Percentiles rank a stretch among this genome's conserved stretches.
Evolutionary conservation across 2,888 invertebrate species (phyloP).

Genomic region (Tachina lurida): DNA sequence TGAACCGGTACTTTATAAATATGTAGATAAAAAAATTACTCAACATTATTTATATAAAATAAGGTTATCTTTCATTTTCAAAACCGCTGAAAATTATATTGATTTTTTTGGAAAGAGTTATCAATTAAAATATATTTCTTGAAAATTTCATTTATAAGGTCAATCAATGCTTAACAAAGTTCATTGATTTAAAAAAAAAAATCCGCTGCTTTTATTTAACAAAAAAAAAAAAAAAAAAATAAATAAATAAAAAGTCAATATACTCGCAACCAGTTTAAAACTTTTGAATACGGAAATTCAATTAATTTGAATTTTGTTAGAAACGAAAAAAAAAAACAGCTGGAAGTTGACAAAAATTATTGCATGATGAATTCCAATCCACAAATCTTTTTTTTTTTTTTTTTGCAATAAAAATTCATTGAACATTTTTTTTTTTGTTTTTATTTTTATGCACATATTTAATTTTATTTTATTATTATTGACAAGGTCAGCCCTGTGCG

Average conservation of each 20-base stretch:
- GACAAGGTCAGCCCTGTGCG: constrained; percentile 42
- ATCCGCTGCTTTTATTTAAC: not conserved
- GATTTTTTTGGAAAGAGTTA: not conserved
- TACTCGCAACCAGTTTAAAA: not conserved
- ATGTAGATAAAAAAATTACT: no score
- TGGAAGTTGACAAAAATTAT: not conserved
- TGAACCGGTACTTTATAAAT: no score
- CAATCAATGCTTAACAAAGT: not conserved
- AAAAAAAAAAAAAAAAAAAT: no score
- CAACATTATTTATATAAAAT: no score
- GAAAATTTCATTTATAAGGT: not conserved
- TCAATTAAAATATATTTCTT: not conserved
- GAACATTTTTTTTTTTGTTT: not conserved
- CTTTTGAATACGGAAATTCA: constrained; percentile 34
- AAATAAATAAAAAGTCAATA: constrained; percentile 12
- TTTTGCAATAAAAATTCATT: constrained; percentile 6
- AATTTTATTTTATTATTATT: constrained; percentile 12
- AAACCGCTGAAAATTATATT: not conserved
- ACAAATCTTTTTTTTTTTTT: no score
- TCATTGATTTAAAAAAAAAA: not conserved
- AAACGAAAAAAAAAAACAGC: constrained; percentile 22
- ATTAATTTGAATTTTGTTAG: not conserved
- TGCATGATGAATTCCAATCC: not conserved
- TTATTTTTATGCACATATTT: not conserved
- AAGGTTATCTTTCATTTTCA: no score